Conservation (phyloP, 2,113 vertebrate genomes). For the Scytalopus superciliaris region DNA sequence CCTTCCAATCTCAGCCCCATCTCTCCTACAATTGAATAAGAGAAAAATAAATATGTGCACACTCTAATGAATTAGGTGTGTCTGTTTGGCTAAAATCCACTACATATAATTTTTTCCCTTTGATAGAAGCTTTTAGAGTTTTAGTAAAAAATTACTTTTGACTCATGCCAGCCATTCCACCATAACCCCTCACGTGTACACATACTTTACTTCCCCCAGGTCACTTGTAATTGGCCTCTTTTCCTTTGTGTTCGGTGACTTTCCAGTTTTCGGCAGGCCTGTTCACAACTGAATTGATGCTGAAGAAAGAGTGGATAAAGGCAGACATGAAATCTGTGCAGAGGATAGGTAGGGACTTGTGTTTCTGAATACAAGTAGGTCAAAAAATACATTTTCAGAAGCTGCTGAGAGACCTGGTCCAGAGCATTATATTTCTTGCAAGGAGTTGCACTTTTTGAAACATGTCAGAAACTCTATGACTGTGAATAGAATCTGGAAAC, state of each 20-base stretch:
- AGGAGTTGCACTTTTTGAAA: conserved; percentile 26
- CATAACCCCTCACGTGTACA: background rate
- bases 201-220: background rate
- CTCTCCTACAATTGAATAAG: background rate
- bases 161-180: background rate
- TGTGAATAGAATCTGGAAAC: conserved; percentile 25
- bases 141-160: background rate
- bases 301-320: conserved; percentile 40
- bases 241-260: conserved; percentile 28
- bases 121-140: background rate
- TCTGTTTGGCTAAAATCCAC: background rate
- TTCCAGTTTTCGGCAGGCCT: conserved; percentile 16
- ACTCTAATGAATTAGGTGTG: background rate
- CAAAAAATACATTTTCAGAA: conserved; percentile 20
- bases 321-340: conserved; percentile 22
- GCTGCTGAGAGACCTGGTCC: background rate
- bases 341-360: background rate
- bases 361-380: conserved; percentile 11
- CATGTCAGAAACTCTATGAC: background rate
- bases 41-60: conserved; percentile 24
- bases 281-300: conserved; percentile 17
- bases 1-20: background rate
- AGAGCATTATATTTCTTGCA: background rate
- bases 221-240: conserved; percentile 57
- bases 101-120: background rate